Conservation (phyloP, 2,113 vertebrate species). For the Anguilla japonica region DNA sequence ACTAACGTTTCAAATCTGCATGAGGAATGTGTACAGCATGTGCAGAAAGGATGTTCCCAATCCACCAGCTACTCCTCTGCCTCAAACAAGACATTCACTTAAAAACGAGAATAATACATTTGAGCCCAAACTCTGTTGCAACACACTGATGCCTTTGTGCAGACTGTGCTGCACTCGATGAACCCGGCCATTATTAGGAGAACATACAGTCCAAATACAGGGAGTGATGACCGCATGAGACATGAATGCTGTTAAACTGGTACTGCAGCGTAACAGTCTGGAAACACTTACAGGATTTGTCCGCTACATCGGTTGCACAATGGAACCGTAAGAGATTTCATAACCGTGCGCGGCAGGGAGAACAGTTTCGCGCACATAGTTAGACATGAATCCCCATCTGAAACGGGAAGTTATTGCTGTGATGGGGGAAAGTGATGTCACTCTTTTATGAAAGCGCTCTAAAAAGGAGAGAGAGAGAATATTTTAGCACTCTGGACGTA, state of each 20-base stretch:
- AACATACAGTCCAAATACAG: not conserved
- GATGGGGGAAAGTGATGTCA: not conserved
- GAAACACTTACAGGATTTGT: not conserved
- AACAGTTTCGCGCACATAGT: not conserved
- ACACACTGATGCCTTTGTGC: too few species aligned
- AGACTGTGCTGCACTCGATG: too few species aligned
- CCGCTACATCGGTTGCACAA: not conserved
- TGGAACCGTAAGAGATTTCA: not conserved
- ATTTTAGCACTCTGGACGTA: not conserved
- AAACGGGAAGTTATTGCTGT: not conserved
- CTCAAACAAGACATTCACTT: too few species aligned
- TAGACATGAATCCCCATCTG: not conserved
- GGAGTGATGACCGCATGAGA: too few species aligned
- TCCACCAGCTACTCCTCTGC: too few species aligned
- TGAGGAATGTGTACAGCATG: too few species aligned
- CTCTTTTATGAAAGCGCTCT: not conserved
- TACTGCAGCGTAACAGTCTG: too few species aligned
- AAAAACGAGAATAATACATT: too few species aligned
- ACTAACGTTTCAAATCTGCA: too few species aligned
- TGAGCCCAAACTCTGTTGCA: too few species aligned
- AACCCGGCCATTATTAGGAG: not conserved
- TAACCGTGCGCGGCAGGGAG: not conserved
- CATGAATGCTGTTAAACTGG: not conserved
- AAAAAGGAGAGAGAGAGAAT: not conserved
- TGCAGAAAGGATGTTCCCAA: too few species aligned